These are phyloP conservation scores for Octopus sinensis DNA, from an alignment of 1,140 invertebrate genomes.

Conservation along the genomic window DNA sequence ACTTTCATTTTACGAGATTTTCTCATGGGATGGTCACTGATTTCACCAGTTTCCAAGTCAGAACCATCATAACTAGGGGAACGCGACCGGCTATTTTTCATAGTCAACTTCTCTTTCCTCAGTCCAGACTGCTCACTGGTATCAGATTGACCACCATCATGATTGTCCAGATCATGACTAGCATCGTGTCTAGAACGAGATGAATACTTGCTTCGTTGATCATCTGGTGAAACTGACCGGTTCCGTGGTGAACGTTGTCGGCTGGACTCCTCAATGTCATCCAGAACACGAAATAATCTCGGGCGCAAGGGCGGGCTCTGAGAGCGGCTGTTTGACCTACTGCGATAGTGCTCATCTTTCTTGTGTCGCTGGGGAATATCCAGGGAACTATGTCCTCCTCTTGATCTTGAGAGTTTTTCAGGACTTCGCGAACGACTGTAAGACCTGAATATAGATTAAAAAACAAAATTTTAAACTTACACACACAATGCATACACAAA, in stretches of 20 bases:
- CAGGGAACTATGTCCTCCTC: slow-evolving; percentile 1
- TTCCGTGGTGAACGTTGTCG: neutral
- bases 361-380: neutral
- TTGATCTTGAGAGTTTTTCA: neutral
- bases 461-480: neutral
- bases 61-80: neutral
- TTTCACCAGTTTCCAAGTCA: neutral
- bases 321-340: neutral
- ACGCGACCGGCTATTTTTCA: neutral
- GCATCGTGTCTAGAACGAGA: neutral
- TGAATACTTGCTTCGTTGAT: neutral
- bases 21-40: neutral
- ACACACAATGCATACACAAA: no score
- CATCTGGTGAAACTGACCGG: neutral
- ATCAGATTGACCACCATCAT: neutral
- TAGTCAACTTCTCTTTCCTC: neutral
- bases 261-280: neutral
- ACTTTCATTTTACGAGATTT: neutral
- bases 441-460: neutral
- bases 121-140: neutral
- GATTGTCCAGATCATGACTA: neutral
- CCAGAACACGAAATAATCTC: neutral
- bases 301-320: neutral
- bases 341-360: neutral
- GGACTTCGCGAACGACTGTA: neutral